Base-by-base conservation (phyloP, 1,140 invertebrate genomes). In the Uloborus diversus region DNA sequence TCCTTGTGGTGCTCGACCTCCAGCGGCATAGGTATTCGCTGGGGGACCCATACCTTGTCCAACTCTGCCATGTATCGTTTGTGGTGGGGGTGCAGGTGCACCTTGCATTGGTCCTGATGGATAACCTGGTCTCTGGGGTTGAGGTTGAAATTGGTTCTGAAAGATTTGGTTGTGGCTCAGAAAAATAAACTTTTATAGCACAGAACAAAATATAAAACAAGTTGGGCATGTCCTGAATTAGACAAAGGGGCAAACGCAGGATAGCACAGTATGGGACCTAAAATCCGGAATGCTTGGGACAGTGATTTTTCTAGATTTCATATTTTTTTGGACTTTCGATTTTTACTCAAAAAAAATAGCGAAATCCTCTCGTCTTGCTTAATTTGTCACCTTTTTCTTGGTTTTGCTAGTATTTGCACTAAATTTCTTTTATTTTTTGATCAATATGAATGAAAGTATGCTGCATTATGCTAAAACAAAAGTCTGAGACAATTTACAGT, bases 21-120 rank as follows among this genome's bases (percentile, higher is more conserved):
- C 66, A 5, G 62, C 66, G 3, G 68, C n/a, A 53, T 61, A 65
- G 13, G 76, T 28, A n/a, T 65, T 80, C 9, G 62, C n/a, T 5
- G 81, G 71, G 9, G 81, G 79, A 5, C 69, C 69, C 81, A 81
- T 82, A 25, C 81, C 79, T 23, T 68, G 73, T 3, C 56, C 33
- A 20, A 66, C 49, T 5, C 65, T 20, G 14, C 70, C 59, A 70
- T 68, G 66, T 28, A 75, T 79, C 2, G 11, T 37, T 27, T 62
- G 71, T 28, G 57, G 79, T 51, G 69, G 81, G 61, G 64, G 68
- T 47, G 33, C 76, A 68, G 78, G 80, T 81, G 49, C 79, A 70
- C 65, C 79, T 53, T 49, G 66, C 66, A 49, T 81, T 62, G 76
- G 32, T 28, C 64, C 68, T 35, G 66, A 13, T 25, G 66, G 66